These are phyloP conservation scores for Scaptodrosophila lebanonensis DNA, from an alignment of 1,140 invertebrate genomes.

Conservation along the genomic window DNA sequence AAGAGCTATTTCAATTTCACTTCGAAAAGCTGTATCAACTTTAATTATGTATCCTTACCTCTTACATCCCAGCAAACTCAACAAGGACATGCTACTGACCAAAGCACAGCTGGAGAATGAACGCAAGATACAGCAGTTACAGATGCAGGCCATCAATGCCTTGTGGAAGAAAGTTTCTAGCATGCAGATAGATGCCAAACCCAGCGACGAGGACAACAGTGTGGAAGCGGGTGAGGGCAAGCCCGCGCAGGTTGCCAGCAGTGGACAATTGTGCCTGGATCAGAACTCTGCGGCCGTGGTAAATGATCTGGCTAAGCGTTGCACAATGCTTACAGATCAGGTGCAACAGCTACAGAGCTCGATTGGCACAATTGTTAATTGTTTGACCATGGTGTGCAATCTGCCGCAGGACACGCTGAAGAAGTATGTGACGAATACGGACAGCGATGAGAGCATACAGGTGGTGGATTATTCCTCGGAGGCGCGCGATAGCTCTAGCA, in stretches of 20 bases:
- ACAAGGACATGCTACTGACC: constrained; percentile 88
- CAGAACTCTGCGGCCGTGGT: constrained; percentile 73
- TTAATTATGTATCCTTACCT: background rate
- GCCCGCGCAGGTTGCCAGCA: constrained; percentile 3
- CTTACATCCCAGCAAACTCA: constrained; percentile 81
- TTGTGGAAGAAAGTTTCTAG: constrained; percentile 92
- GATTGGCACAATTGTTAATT: constrained; percentile 85
- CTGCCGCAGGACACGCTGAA: constrained; percentile 77
- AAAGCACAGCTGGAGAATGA: constrained; percentile 90
- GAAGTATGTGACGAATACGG: constrained; percentile 44
- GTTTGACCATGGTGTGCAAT: constrained; percentile 80
- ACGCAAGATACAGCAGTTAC: constrained; percentile 89
- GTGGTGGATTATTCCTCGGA: constrained; percentile 28
- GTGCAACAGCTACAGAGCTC: constrained; percentile 86
- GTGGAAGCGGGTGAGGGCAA: constrained; percentile 4
- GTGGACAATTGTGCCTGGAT: constrained; percentile 50
- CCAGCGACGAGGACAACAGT: constrained; percentile 19
- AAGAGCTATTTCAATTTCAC: too few species aligned
- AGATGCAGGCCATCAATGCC: constrained; percentile 93
- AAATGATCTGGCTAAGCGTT: constrained; percentile 78
- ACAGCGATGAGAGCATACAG: constrained; percentile 20
- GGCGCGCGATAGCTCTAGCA: constrained; percentile 80
- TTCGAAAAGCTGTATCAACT: background rate
- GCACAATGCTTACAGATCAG: constrained; percentile 78
- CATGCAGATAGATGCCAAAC: constrained; percentile 78